A percentile compares a stretch with the other conserved stretches of the same genome.
Evolutionary conservation across 30 jellyfish, hydroid and myxozoan genomes (phyloP).

Genomic region (Cassiopea xamachana): DNA sequence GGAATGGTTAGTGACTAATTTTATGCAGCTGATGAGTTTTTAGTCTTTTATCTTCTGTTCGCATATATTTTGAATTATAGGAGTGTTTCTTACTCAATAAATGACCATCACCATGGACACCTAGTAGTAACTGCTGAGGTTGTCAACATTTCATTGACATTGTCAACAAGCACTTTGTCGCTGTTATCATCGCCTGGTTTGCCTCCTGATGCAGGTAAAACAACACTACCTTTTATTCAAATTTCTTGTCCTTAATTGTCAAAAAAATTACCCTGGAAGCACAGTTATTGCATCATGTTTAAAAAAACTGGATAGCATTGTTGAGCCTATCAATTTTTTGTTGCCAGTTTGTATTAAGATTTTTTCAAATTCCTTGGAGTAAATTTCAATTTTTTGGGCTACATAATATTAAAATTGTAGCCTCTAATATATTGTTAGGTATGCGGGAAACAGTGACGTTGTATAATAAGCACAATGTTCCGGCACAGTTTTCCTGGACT

Average conservation of each 20-base stretch:
- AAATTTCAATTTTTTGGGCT: too few species aligned
- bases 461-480: conserved; percentile 74
- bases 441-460: conserved; percentile 78
- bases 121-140: conserved; percentile 80
- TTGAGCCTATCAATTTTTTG: too few species aligned
- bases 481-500: conserved; percentile 89
- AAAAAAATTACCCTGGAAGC: background rate
- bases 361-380: too few species aligned
- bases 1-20: background rate
- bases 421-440: conserved; percentile 30
- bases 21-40: background rate
- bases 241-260: background rate
- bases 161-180: conserved; percentile 58
- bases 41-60: background rate
- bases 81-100: conserved; percentile 84
- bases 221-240: background rate
- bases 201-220: conserved; percentile 96
- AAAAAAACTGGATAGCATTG: too few species aligned
- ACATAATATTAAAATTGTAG: too few species aligned
- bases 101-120: conserved; percentile 85
- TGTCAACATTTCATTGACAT: conserved; percentile 74
- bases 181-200: conserved; percentile 81
- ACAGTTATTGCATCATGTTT: too few species aligned
- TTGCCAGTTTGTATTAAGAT: too few species aligned
- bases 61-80: conserved; percentile 22